Conservation (phyloP, 2,113 vertebrate species). For the Beaufortia kweichowensis region DNA sequence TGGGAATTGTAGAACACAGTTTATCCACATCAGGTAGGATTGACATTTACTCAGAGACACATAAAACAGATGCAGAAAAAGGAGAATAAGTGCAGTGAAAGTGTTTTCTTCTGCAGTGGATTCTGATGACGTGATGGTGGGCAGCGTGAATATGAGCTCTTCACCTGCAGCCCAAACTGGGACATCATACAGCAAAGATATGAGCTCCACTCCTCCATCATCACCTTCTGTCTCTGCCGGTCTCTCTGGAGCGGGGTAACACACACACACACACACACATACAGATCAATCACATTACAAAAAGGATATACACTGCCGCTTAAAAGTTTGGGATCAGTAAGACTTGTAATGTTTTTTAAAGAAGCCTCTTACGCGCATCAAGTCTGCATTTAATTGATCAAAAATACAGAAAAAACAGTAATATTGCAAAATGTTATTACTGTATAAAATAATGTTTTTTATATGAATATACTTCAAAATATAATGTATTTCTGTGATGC, state of each 20-base stretch:
- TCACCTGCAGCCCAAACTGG: constrained; percentile 73
- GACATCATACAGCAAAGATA: constrained; percentile 79
- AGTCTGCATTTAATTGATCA: too few relatives aligned
- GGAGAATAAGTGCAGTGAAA: not conserved
- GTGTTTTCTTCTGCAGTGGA: constrained; percentile 73
- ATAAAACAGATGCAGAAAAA: not conserved
- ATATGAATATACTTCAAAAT: too few relatives aligned
- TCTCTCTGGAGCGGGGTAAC: constrained; percentile 81
- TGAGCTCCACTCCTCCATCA: constrained; percentile 82
- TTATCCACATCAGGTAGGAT: constrained; percentile 78
- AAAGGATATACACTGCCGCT: too few relatives aligned
- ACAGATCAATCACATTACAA: too few relatives aligned
- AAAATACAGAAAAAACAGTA: too few relatives aligned
- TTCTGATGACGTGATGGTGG: constrained; percentile 83
- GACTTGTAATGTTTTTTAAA: too few relatives aligned
- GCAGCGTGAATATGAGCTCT: constrained; percentile 77
- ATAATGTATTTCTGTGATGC: too few relatives aligned
- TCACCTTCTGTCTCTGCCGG: constrained; percentile 85
- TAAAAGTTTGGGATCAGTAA: too few relatives aligned
- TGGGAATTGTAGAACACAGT: constrained; percentile 90
- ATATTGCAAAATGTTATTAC: too few relatives aligned
- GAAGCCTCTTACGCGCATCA: too few relatives aligned
- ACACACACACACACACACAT: not conserved
- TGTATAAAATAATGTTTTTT: too few relatives aligned
- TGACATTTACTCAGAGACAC: not conserved